phyloP scores from a whole-genome alignment of 2,888 invertebrate species.

The Acleris cristana region DNA sequence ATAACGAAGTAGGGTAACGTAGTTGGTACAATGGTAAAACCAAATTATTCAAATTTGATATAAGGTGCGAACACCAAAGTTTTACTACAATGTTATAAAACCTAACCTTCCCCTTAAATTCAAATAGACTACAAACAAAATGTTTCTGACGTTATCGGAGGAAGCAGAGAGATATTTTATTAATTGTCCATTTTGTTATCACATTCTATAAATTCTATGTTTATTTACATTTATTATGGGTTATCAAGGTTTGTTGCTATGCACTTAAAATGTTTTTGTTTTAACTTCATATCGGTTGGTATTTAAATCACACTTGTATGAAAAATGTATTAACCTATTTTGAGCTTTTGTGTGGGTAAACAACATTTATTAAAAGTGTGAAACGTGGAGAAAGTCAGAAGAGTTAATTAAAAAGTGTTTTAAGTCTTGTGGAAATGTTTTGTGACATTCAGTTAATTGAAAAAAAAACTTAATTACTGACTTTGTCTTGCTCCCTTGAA shows the following conservation, averaged over 20 bases:
- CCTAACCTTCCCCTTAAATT: constrained; percentile 46
- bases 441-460: too few relatives aligned
- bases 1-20: too few relatives aligned
- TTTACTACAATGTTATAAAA: background rate
- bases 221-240: constrained; percentile 17
- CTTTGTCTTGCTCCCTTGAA: too few relatives aligned
- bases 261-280: constrained; percentile 26
- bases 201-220: background rate
- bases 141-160: constrained; percentile 61
- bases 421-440: background rate
- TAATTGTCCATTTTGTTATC: constrained; percentile 37
- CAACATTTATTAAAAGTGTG: constrained; percentile 9
- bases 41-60: too few relatives aligned
- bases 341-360: background rate
- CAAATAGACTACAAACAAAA: constrained; percentile 60
- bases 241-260: constrained; percentile 29
- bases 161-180: constrained; percentile 56
- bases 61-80: too few relatives aligned
- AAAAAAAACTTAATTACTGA: too few relatives aligned
- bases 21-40: too few relatives aligned
- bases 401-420: background rate
- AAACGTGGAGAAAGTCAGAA: background rate
- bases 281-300: constrained; percentile 15
- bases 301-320: constrained; percentile 5
- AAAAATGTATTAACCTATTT: constrained; percentile 17